A percentile compares a stretch with the other conserved stretches of the same genome.
Evolutionary conservation across 1,140 invertebrate genomes (phyloP).

Genomic region (Paracyclopina nana): DNA sequence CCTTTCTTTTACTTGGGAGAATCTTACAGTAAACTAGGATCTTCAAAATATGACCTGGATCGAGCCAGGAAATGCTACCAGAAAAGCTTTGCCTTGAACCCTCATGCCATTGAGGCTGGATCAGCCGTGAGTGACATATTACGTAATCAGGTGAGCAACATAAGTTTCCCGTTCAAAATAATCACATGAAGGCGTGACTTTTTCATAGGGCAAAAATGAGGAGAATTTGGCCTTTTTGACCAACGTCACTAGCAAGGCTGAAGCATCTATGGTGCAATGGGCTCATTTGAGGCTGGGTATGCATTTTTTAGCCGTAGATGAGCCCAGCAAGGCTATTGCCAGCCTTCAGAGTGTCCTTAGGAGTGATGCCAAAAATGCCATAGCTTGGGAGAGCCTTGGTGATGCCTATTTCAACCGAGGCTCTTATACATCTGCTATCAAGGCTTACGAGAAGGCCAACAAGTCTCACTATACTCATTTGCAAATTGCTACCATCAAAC

Average conservation of each 20-base stretch:
- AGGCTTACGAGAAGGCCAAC: conserved; percentile 55
- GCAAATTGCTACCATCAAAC: conserved; percentile 57
- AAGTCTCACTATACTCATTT: conserved; percentile 50
- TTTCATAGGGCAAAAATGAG: not conserved
- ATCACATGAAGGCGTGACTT: not conserved
- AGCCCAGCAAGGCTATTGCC: conserved; percentile 47
- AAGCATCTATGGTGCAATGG: conserved; percentile 46
- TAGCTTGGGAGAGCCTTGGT: conserved; percentile 53
- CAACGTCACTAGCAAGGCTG: conserved; percentile 32
- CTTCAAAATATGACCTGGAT: conserved; percentile 31
- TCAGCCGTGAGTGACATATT: conserved; percentile 52
- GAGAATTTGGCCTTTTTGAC: conserved; percentile 39
- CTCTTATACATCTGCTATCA: conserved; percentile 58
- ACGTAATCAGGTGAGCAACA: conserved; percentile 40
- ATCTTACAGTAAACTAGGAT: conserved; percentile 39
- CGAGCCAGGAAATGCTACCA: conserved; percentile 59
- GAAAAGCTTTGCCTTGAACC: conserved; percentile 53
- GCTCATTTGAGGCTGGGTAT: conserved; percentile 53
- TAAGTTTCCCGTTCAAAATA: conserved; percentile 23
- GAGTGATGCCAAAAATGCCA: conserved; percentile 36
- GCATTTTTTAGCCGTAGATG: conserved; percentile 45
- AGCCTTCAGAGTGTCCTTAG: conserved; percentile 42
- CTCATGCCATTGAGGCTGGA: conserved; percentile 39
- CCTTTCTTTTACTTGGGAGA: conserved; percentile 53
- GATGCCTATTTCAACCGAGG: conserved; percentile 66